phyloP scores from a whole-genome alignment of 1,140 invertebrate genomes.

The Heliconius nattereri region DNA sequence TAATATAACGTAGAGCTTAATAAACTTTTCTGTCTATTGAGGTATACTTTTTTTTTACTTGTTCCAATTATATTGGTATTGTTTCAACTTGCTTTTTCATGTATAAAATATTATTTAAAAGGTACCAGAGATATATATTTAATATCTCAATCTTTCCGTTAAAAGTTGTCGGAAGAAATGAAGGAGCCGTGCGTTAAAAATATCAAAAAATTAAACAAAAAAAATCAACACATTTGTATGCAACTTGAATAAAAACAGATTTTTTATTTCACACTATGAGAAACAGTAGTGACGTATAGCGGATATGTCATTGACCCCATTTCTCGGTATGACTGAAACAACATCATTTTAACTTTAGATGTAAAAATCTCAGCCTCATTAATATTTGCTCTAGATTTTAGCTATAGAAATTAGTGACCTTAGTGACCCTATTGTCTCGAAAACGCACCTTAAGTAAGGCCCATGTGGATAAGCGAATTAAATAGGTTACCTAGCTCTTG shows the following conservation, averaged over 20 bases:
- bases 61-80: too few relatives aligned
- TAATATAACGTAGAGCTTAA: background rate
- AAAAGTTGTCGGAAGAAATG: background rate
- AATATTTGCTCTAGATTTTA: conserved; percentile 31
- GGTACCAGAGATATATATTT: too few relatives aligned
- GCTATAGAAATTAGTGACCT: conserved; percentile 7
- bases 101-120: too few relatives aligned
- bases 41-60: background rate
- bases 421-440: conserved; percentile 10
- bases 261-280: conserved; percentile 23
- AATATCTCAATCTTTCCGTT: background rate
- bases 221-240: conserved; percentile 2
- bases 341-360: conserved; percentile 30
- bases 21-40: background rate
- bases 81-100: too few relatives aligned
- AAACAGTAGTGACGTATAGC: conserved; percentile 28
- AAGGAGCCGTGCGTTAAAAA: background rate
- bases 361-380: conserved; percentile 35
- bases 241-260: conserved; percentile 11
- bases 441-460: background rate
- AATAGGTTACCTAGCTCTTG: conserved; percentile 18
- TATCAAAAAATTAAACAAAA: background rate
- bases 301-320: conserved; percentile 40
- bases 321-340: conserved; percentile 38
- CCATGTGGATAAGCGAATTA: conserved; percentile 24